Evolutionary conservation across 2,797 vertebrate species (phyloP), one percentile per base, ranked within the genome.

Genomic region (Toxotes lorentzi): DNA sequence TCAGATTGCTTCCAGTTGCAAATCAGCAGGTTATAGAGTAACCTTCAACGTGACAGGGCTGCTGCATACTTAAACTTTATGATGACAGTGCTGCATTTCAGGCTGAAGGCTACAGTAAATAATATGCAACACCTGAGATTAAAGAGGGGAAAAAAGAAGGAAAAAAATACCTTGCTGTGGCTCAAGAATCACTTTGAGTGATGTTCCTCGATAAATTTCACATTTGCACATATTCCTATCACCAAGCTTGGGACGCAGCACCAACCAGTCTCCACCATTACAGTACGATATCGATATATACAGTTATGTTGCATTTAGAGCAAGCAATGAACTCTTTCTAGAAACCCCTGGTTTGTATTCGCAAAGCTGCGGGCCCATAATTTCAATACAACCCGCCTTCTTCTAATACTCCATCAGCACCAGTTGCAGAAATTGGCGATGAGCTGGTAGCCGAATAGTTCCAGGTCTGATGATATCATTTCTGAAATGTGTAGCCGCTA

Each of bases 41-140:
- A 71, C 77, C 70, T 63, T 40, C 40, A 40, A 17, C 27, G 38
- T 72, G 73, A 69, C 70, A 43, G 68, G 35, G 50, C 70, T 35
- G 65, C 73, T 81, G 83, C 72, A 80, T 47, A 71, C 76, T 76
- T 58, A 14, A 79, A 89, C 83, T 82, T 84, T 76, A 56, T 54
- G 65, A 61, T 27, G 62, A 17, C 50, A 63, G 60, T 27, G 71
- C 50, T 63, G 61, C 54, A 45, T 62, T 43, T 70, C 34, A 76
- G 4, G 57, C 72, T 62, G n/a, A 45, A 51, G 34, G n/a, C 21
- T 56, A 11, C 59, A 13, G 71, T 59, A 56, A 48, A 73, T 45
- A 61, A 81, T 16, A 56, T 45, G 57, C 65, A 81, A 67, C 81
- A 81, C 60, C n/a, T 81, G 24, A 64, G 68, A 38, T 76, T 7